These are phyloP conservation scores for Campaea margaritaria DNA, from an alignment of 2,888 invertebrate species.

Conservation along the genomic window DNA sequence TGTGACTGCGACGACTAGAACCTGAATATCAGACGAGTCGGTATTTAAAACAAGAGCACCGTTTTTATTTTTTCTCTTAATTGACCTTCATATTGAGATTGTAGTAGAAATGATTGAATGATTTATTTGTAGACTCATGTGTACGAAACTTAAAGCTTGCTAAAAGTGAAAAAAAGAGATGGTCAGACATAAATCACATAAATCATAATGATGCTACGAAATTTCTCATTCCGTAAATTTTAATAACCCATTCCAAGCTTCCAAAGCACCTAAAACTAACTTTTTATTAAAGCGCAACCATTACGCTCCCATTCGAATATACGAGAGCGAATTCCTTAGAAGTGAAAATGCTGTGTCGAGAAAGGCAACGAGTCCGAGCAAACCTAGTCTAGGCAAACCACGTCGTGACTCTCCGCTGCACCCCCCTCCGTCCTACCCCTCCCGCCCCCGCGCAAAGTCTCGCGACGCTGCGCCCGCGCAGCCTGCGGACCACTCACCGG, in stretches of 20 bases:
- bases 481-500: slow-evolving; percentile 58
- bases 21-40: slow-evolving; percentile 64
- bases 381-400: slow-evolving; percentile 77
- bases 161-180: too few species aligned
- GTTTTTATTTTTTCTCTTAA: slow-evolving; percentile 13
- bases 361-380: slow-evolving; percentile 47
- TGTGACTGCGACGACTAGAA: slow-evolving; percentile 52
- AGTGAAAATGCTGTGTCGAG: slow-evolving; percentile 53
- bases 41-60: slow-evolving; percentile 31
- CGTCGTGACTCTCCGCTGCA: slow-evolving; percentile 69
- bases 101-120: background rate
- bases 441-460: slow-evolving; percentile 41
- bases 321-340: slow-evolving; percentile 46
- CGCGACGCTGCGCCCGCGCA: slow-evolving; percentile 51
- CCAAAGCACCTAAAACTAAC: background rate
- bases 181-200: too few species aligned
- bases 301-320: slow-evolving; percentile 42
- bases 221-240: too few species aligned
- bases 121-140: background rate
- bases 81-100: slow-evolving; percentile 15
- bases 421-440: slow-evolving; percentile 42
- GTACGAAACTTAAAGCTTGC: too few species aligned
- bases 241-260: background rate
- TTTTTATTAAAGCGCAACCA: slow-evolving; percentile 26
- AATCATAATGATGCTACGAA: too few species aligned